Base-by-base conservation (phyloP, 2,113 vertebrate genomes). In the Alethe diademata region DNA sequence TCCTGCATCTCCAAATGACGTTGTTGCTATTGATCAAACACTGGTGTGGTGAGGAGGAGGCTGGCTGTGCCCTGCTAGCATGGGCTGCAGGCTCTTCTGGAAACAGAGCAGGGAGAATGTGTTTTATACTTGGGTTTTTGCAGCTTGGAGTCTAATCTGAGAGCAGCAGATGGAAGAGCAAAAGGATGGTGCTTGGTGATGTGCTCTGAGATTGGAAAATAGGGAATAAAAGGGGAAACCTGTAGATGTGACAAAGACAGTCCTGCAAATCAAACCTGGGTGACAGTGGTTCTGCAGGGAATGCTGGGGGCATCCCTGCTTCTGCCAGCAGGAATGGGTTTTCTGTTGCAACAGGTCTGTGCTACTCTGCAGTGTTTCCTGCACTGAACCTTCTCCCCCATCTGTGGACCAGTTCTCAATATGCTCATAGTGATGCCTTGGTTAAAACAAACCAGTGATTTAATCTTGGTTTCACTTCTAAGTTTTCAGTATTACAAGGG, bases 391-490 rank as follows among this genome's bases (percentile, higher is more conserved):
- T 89, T 47, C 45, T 57, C 42, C 4, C 0, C 1, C 1, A 0
- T 38, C 54, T 72, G 31, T 60, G 86, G 71, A 84, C 28, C 7
- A 3, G n/a, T 60, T 88, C 42, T 69, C 88, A 88, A 36, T 28
- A 78, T n/a, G 61, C 56, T 88, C 65, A 58, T 56, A 71, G 65
- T 53, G 67, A 83, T 60, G 40, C 56, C 81, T 74, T 48, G 40
- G 72, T 94, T 94, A 92, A 94, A 95, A 89, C 62, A 78, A 93
- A 88, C 48, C 79, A 74, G 71, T 51, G 58, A 40, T 93, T 96
- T 97, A 96, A 96, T 94, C 53, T 93, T 86, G 78, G 47, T 80
- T 70, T 78, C 88, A 81, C 38, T 67, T 93, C 75, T 62, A 86
- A 86, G 64, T 74, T 86, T 91, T 83, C 82, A 45, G 67, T 86